phyloP scores from a whole-genome alignment of 2,797 vertebrate genomes.

The Lepus oiostolus region DNA sequence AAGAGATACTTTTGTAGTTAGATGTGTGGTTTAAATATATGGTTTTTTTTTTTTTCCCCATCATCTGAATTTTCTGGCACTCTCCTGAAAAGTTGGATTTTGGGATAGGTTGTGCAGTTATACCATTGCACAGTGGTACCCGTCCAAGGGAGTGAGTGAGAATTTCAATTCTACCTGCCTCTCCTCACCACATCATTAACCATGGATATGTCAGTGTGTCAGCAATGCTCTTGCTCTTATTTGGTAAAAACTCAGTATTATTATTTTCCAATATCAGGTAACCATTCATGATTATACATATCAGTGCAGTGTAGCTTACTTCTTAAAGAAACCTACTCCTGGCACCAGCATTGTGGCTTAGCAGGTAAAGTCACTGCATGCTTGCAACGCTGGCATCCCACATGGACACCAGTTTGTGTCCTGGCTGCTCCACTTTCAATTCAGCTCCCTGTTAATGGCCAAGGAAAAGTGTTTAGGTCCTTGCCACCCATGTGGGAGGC shows the following conservation, averaged over 20 bases:
- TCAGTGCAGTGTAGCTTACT: not conserved
- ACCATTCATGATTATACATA: not conserved
- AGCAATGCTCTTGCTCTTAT: not conserved
- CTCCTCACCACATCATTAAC: not conserved
- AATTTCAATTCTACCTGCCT: not conserved
- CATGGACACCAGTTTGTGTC: no score
- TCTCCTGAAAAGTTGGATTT: not conserved
- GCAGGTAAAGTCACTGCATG: no score
- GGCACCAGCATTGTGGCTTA: no score
- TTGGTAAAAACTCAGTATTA: not conserved
- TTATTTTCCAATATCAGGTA: not conserved
- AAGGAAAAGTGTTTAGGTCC: no score
- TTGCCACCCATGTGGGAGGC: no score
- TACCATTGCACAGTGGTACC: not conserved
- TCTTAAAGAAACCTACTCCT: conserved; percentile 8
- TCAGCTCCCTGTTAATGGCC: no score
- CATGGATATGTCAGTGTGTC: not conserved
- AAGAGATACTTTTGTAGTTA: conserved; percentile 78
- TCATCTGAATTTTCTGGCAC: not conserved
- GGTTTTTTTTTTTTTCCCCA: conserved; percentile 56
- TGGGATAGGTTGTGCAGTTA: not conserved
- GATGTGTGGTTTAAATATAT: conserved; percentile 57
- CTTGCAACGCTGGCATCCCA: no score
- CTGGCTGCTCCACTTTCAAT: no score
- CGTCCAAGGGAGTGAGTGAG: not conserved